Conservation (phyloP, 2,888 invertebrate species). For the Amaurobius ferox region DNA sequence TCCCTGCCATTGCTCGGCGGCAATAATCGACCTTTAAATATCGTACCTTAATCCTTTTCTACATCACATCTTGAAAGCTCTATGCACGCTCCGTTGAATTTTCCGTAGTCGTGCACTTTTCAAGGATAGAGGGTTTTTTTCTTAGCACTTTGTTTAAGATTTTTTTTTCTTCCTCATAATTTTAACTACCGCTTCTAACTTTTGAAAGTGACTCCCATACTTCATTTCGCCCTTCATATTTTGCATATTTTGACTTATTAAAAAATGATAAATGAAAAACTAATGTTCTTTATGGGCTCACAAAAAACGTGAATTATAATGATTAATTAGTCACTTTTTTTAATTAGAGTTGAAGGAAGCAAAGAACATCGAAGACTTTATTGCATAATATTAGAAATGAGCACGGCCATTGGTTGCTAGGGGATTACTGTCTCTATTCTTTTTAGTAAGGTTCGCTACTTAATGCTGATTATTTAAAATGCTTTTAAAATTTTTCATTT, state of each 20-base stretch:
- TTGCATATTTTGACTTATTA: conserved; percentile 64
- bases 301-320: conserved; percentile 62
- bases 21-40: conserved; percentile 68
- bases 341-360: conserved; percentile 38
- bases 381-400: conserved; percentile 46
- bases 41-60: conserved; percentile 64
- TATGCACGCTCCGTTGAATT: conserved; percentile 48
- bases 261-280: conserved; percentile 70
- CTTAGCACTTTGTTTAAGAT: conserved; percentile 23
- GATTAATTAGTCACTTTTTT: conserved; percentile 60
- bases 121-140: conserved; percentile 26
- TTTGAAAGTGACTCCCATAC: conserved; percentile 66
- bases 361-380: conserved; percentile 39
- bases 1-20: conserved; percentile 29
- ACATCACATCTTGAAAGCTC: conserved; percentile 65
- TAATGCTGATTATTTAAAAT: background rate
- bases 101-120: conserved; percentile 43
- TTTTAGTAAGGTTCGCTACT: background rate
- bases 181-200: conserved; percentile 57
- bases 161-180: conserved; percentile 24
- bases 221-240: conserved; percentile 67
- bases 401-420: conserved; percentile 23
- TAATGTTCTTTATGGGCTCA: conserved; percentile 60
- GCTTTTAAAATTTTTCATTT: background rate
- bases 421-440: conserved; percentile 21